Evolutionary conservation across 2,113 vertebrate species (phyloP).

Genomic region (Phalacrocorax brasilianus): DNA sequence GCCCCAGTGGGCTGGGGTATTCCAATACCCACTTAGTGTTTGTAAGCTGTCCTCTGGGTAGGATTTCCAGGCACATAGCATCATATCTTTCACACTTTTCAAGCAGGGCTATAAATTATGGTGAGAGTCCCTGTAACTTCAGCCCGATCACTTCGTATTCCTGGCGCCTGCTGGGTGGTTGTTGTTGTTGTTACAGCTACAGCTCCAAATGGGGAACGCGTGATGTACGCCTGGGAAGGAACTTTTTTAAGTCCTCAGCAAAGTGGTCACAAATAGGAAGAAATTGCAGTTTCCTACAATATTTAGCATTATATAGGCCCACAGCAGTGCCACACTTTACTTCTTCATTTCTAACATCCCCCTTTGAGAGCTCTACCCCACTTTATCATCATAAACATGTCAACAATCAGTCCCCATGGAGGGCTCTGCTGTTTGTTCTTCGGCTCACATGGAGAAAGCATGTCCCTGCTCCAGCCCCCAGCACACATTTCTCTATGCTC

Average conservation of each 20-base stretch:
- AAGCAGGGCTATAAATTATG: conserved; percentile 49
- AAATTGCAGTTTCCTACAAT: conserved; percentile 55
- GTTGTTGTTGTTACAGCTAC: conserved; percentile 37
- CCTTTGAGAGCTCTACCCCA: conserved; percentile 58
- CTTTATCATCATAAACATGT: conserved; percentile 78
- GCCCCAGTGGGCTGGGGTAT: background rate
- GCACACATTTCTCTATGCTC: conserved; percentile 48
- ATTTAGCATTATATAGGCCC: conserved; percentile 61
- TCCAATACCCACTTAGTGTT: background rate
- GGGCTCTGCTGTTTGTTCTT: conserved; percentile 59
- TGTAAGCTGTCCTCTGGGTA: conserved; percentile 17
- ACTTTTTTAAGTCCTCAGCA: background rate
- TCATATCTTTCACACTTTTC: conserved; percentile 26
- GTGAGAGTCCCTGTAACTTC: background rate
- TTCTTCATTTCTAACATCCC: conserved; percentile 64
- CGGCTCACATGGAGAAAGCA: conserved; percentile 53
- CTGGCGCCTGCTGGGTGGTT: conserved; percentile 53
- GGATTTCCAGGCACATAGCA: conserved; percentile 2
- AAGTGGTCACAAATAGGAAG: conserved; percentile 60
- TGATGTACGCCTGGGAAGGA: conserved; percentile 41
- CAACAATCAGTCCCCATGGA: conserved; percentile 60
- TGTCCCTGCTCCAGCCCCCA: conserved; percentile 49
- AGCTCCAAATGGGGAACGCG: background rate
- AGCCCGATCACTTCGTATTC: background rate
- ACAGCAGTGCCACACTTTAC: conserved; percentile 65